These are phyloP conservation scores for Paramormyrops kingsleyae DNA, from an alignment of 2,113 vertebrate species.

Conservation along the genomic window DNA sequence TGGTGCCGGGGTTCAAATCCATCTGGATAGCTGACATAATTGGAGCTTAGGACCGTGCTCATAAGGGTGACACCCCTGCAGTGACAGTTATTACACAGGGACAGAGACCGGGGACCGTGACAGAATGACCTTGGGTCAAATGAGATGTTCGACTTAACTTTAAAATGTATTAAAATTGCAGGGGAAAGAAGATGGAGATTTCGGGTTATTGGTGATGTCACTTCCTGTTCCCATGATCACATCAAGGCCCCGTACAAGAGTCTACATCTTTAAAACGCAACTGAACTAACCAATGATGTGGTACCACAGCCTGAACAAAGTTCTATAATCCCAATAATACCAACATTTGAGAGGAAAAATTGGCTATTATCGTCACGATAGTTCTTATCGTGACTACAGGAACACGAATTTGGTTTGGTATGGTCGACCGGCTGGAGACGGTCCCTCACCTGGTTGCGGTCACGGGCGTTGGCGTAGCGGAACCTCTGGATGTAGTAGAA, in stretches of 20 bases:
- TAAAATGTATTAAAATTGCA: background rate
- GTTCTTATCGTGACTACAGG: background rate
- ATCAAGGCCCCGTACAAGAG: background rate
- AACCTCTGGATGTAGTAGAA: constrained; percentile 99
- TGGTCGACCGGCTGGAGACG: background rate
- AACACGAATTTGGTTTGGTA: background rate
- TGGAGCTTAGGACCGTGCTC: background rate
- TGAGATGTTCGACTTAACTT: background rate
- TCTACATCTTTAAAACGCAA: background rate
- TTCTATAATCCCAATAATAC: background rate
- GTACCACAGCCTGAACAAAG: background rate
- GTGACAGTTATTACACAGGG: background rate
- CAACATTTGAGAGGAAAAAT: background rate
- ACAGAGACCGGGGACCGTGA: background rate
- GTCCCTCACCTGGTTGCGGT: constrained; percentile 54
- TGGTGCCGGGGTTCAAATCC: background rate
- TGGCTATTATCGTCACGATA: background rate
- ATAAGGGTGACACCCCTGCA: background rate
- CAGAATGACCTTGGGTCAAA: background rate
- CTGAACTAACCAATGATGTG: background rate
- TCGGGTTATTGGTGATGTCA: background rate
- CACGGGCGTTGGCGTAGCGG: constrained; percentile 90
- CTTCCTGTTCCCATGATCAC: background rate
- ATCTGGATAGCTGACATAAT: background rate
- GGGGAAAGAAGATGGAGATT: background rate